Conservation (phyloP, 2,888 invertebrate species). For the Caenorhabditis sp. region DNA sequence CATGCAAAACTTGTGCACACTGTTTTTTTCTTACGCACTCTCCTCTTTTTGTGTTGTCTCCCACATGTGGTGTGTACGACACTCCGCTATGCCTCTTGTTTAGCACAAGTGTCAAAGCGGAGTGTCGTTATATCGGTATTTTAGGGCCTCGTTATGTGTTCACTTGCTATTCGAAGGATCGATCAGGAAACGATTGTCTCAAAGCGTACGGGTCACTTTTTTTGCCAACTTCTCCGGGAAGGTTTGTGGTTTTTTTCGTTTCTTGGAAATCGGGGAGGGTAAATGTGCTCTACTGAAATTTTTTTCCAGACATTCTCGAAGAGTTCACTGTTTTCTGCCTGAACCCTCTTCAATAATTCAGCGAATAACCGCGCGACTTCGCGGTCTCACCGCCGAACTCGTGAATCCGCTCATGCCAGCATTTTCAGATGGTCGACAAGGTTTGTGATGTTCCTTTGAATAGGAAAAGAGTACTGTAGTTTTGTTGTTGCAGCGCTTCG, state of each 20-base stretch:
- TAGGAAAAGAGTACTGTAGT: background rate
- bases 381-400: slow-evolving; percentile 23
- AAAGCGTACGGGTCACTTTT: slow-evolving; percentile 19
- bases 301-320: slow-evolving; percentile 15
- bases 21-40: too few relatives aligned
- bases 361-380: slow-evolving; percentile 11
- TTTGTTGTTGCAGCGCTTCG: slow-evolving; percentile 29
- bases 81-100: too few relatives aligned
- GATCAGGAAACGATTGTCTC: slow-evolving; percentile 16
- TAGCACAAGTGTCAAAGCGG: too few relatives aligned
- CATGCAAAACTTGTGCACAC: too few relatives aligned
- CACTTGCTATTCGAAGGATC: slow-evolving; percentile 17
- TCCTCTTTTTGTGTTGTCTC: too few relatives aligned
- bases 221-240: slow-evolving; percentile 27
- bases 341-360: slow-evolving; percentile 25
- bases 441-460: background rate
- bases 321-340: slow-evolving; percentile 28
- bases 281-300: too few relatives aligned
- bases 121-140: too few relatives aligned
- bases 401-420: slow-evolving; percentile 26
- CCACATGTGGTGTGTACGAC: too few relatives aligned
- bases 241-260: slow-evolving; percentile 6
- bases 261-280: background rate
- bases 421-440: slow-evolving; percentile 23
- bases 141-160: slow-evolving; percentile 32